These are phyloP conservation scores for Caenorhabditis macrosperma DNA, from an alignment of 2,888 invertebrate genomes.

Conservation along the genomic window DNA sequence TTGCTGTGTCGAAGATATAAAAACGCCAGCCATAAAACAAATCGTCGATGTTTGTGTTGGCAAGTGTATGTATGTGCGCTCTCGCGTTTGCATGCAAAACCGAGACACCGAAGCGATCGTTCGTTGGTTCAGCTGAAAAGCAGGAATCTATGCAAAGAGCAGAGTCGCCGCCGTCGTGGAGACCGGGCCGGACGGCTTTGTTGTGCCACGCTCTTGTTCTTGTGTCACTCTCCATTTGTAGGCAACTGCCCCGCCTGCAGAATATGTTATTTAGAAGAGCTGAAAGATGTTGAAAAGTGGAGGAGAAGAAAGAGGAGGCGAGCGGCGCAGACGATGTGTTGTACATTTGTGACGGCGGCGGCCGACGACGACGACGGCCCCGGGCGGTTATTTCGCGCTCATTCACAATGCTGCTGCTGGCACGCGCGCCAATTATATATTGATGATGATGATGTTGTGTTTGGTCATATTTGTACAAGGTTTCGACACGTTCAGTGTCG, in stretches of 20 bases:
- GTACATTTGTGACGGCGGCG: constrained; percentile 53
- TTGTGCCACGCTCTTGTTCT: constrained; percentile 3
- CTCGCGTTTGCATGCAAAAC: not conserved
- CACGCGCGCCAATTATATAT: constrained; percentile 61
- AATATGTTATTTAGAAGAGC: constrained; percentile 58
- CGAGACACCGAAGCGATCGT: not conserved
- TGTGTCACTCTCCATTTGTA: constrained; percentile 18
- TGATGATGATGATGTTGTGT: constrained; percentile 60
- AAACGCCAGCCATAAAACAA: not conserved
- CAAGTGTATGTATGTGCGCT: not conserved
- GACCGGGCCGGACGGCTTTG: constrained; percentile 6
- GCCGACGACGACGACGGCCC: constrained; percentile 22
- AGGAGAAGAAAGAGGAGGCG: constrained; percentile 31
- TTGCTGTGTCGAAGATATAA: constrained; percentile 8
- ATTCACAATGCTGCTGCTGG: constrained; percentile 51
- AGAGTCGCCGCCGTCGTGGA: not conserved
- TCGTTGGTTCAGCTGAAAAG: constrained; percentile 5
- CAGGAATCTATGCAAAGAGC: too few relatives aligned
- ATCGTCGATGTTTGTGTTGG: constrained; percentile 12
- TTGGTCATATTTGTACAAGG: constrained; percentile 40
- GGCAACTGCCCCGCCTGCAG: constrained; percentile 12
- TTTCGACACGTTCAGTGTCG: constrained; percentile 5
- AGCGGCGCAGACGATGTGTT: constrained; percentile 47
- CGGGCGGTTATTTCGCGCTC: constrained; percentile 54
- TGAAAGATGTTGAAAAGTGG: constrained; percentile 58